Percentiles rank a stretch among this genome's conserved stretches.
These are phyloP conservation scores for Podarcis raffonei DNA, from an alignment of 2,113 vertebrate genomes.

Conservation along the genomic window DNA sequence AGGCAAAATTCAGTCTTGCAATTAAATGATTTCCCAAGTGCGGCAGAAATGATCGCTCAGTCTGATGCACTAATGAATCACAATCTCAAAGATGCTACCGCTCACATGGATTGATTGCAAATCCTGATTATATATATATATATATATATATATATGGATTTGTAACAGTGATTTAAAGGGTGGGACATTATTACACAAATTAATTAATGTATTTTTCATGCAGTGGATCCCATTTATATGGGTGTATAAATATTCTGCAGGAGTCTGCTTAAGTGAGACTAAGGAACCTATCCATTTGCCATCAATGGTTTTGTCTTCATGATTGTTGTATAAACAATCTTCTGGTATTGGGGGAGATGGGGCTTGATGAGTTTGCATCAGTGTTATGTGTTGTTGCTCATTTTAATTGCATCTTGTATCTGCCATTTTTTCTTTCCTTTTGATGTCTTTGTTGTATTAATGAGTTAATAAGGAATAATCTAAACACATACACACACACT, in stretches of 20 bases:
- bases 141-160: conserved; percentile 2
- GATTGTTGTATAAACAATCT: background rate
- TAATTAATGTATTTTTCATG: background rate
- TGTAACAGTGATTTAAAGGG: conserved; percentile 13
- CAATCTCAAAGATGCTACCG: background rate
- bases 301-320: background rate
- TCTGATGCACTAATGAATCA: background rate
- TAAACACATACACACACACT: background rate
- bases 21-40: conserved; percentile 20
- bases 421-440: too few relatives aligned
- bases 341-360: background rate
- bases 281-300: background rate
- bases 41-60: background rate
- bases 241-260: background rate
- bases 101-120: conserved; percentile 7
- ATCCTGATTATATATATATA: background rate
- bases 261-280: background rate
- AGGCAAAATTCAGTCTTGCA: conserved; percentile 24
- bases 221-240: background rate
- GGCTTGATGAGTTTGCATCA: background rate
- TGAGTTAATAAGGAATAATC: too few relatives aligned
- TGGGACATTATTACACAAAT: background rate
- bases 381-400: background rate
- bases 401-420: too few relatives aligned
- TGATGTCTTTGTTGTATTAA: background rate